Conservation (phyloP, 2,888 invertebrate species). For the Trichogramma evanescens region DNA sequence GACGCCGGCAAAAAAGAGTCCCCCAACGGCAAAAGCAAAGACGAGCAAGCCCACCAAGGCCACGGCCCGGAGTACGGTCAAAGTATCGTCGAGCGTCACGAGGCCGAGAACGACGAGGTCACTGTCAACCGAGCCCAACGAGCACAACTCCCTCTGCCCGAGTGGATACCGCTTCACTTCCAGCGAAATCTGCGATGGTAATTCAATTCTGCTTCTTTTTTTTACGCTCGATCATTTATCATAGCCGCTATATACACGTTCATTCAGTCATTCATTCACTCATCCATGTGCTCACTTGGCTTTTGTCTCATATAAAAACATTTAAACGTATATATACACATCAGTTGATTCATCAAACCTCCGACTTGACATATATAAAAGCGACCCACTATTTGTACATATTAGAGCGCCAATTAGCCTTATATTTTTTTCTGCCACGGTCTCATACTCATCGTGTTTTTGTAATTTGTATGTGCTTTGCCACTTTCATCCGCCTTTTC, state of each 20-base stretch:
- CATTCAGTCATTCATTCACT: background rate
- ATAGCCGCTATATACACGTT: background rate
- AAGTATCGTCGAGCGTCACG: constrained; percentile 6
- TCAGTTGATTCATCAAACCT: no score
- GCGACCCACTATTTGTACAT: no score
- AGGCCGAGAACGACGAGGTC: constrained; percentile 23
- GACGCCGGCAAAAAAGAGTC: background rate
- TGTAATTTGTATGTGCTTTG: no score
- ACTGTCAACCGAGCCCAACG: constrained; percentile 24
- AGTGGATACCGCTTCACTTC: constrained; percentile 40
- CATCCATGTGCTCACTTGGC: background rate
- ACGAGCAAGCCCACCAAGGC: background rate
- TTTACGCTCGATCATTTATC: no score
- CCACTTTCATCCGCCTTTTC: no score
- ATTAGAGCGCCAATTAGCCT: no score
- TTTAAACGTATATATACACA: no score
- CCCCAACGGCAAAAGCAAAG: constrained; percentile 7
- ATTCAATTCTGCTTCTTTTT: constrained; percentile 20
- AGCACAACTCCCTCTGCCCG: constrained; percentile 34
- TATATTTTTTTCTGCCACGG: no score
- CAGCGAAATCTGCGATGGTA: constrained; percentile 42
- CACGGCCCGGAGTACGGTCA: background rate
- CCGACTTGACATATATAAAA: no score
- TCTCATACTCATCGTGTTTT: no score
- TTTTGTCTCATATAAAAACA: no score